These are phyloP conservation scores for Margaritifera margaritifera DNA, from an alignment of 2,888 invertebrate genomes.

Conservation along the genomic window DNA sequence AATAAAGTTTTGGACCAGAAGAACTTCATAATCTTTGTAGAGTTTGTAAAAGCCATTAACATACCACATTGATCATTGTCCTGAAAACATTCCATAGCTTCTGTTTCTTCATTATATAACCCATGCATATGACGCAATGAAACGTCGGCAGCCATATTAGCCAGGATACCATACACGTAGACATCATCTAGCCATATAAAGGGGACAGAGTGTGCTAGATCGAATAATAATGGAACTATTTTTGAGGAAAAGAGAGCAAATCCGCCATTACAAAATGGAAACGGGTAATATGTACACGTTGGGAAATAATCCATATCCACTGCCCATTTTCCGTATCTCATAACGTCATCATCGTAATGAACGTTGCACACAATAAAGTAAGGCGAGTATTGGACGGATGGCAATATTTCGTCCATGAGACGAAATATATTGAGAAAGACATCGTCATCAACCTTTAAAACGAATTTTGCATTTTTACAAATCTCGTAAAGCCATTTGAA, in stretches of 20 bases:
- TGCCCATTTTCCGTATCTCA: background rate
- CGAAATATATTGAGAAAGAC: conserved; percentile 10
- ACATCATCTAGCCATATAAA: conserved; percentile 3
- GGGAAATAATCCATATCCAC: background rate
- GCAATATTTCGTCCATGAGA: background rate
- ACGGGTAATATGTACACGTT: too few relatives aligned
- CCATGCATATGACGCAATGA: too few relatives aligned
- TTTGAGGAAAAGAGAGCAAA: too few relatives aligned
- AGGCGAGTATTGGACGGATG: background rate
- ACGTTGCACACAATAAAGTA: background rate
- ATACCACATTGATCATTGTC: too few relatives aligned
- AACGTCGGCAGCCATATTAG: background rate
- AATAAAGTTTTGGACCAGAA: too few relatives aligned
- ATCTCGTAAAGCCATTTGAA: conserved; percentile 8
- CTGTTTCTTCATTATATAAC: too few relatives aligned
- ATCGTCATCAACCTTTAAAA: conserved; percentile 13
- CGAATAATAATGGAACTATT: too few relatives aligned
- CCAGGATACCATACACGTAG: conserved; percentile 1
- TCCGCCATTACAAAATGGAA: too few relatives aligned
- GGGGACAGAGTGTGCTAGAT: background rate
- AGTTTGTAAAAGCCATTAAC: too few relatives aligned
- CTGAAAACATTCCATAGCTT: too few relatives aligned
- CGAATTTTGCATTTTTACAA: conserved; percentile 8
- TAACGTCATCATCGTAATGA: background rate
- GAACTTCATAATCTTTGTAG: too few relatives aligned